Conservation (phyloP, 2,797 vertebrate genomes). For the Thamnophis elegans region DNA sequence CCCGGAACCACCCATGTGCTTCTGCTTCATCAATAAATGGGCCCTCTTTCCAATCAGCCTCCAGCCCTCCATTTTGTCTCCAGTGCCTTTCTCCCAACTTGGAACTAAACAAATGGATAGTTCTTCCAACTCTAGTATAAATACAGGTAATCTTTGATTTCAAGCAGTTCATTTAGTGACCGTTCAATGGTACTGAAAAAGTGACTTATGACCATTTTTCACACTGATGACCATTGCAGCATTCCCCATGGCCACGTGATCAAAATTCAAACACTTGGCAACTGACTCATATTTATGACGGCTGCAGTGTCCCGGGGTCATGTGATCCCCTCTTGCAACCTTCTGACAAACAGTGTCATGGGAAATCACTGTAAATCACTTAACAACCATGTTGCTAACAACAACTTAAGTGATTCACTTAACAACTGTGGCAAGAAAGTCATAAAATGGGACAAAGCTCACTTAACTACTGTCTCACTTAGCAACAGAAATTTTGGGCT, state of each 20-base stretch:
- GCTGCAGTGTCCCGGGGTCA: neutral
- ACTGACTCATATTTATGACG: neutral
- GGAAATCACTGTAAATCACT: neutral
- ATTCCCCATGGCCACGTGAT: neutral
- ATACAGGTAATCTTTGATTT: neutral
- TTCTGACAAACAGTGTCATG: neutral
- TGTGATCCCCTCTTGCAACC: neutral
- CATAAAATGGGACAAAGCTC: neutral
- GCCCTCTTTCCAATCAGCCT: too few species aligned
- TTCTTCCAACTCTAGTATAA: neutral
- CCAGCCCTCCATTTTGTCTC: too few species aligned
- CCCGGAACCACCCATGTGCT: too few species aligned
- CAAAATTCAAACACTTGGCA: neutral
- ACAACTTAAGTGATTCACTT: neutral
- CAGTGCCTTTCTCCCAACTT: too few species aligned
- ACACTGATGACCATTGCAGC: neutral
- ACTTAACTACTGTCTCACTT: neutral
- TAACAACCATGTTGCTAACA: neutral
- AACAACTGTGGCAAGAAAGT: neutral
- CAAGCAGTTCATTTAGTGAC: neutral
- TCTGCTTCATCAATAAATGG: too few species aligned
- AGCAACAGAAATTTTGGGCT: neutral
- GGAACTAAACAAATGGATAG: too few species aligned
- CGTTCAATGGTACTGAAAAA: neutral
- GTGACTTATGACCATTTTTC: neutral